Evolutionary conservation across 2,113 vertebrate species (phyloP), one percentile per base, ranked within the genome.

Genomic region (Catagonus wagneri): DNA sequence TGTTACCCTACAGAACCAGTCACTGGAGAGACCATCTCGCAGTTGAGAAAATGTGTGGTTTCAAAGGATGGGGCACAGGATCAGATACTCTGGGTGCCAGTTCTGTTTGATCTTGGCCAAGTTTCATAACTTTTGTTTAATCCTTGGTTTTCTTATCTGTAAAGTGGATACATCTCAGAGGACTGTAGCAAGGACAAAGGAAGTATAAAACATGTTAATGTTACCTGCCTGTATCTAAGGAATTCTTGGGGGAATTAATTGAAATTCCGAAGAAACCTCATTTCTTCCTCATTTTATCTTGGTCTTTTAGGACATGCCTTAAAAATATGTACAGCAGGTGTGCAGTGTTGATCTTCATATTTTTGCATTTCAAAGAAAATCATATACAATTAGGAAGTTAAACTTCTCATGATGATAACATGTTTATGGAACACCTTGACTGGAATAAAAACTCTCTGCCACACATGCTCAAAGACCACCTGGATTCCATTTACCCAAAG

Each of bases 291-390:
- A 4, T 54, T 58, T 60, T 66, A 50, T 34, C 19, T 34, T 29
- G 4, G 25, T 66, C 44, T 94, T 75, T 87, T 34, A 83, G 17
- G 36, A 68, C 25, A 17, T 10, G 9, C 25, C 63, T 68, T 96
- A 69, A 79, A 81, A 83, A 72, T 29, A 65, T 14, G 56, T 54
- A 27, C 7, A 34, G 56, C 79, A 96, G 91, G 79, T 90, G 58
- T 58, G 34, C 22, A 27, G 0, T 65, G 63, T 78, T 83, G 39
- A 86, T 84, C 15, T 44, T 93, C 19, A 0, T 50, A 71, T 88
- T 63, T 95, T 95, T 76, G 14, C 34, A 8, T 91, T 86, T 89
- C 93, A 72, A 91, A 93, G 78, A 60, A 96, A 93, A 92, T 89
- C 79, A 44, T 79, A 79, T 44, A 61, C 52, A 86, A 63, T 96